Evolutionary conservation across 23 tunicate species (phyloP), one percentile per base, ranked within the genome.

Genomic region (Oikopleura vanhoeffeni): DNA sequence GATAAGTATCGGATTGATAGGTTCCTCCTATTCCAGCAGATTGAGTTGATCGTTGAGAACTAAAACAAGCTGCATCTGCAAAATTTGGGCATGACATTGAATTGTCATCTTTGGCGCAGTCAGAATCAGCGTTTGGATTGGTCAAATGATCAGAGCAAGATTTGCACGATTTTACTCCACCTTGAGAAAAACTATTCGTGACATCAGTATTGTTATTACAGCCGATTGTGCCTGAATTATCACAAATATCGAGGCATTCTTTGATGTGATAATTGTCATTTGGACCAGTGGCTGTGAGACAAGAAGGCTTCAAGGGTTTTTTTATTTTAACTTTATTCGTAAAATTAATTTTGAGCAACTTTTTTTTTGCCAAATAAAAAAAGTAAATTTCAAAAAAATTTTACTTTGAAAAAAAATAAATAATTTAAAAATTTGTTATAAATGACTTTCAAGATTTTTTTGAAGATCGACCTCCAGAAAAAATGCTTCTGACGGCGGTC

Each of bases 31-130:
- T 49, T 13, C 64, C 64, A 8, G 13, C 64, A 8, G 24, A 49
- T 49, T 49, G 64, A 18, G 27, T 38, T 2, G 34, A 2, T 3
- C 27, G 36, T 18, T 38, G 79, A 71, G 79, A 71, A 30, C 79
- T 71, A 32, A 71, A 71, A 71, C 79, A 71, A 18, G 34, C 79
- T 2, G 79, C 79, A 71, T 71, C 35, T 28, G 79, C 79, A 38
- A 13, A 71, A 18, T 24, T 71, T 24, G 79, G 79, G 79, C 79
- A 71, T 18, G 35, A 38, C 64, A 49, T 49, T 8, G 64, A 49
- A 13, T 8, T 24, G 64, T 49, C 64, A 49, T 24, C 64, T 49
- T 49, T 49, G 64, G 64, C 64, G 24, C 64, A 49, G 64, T 49
- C 64, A 13, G 64, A 49, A 49, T 49, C 64, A 8, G 64, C 64